Evolutionary conservation across 2,113 vertebrate species (phyloP).

Genomic region (Spea bombifrons): DNA sequence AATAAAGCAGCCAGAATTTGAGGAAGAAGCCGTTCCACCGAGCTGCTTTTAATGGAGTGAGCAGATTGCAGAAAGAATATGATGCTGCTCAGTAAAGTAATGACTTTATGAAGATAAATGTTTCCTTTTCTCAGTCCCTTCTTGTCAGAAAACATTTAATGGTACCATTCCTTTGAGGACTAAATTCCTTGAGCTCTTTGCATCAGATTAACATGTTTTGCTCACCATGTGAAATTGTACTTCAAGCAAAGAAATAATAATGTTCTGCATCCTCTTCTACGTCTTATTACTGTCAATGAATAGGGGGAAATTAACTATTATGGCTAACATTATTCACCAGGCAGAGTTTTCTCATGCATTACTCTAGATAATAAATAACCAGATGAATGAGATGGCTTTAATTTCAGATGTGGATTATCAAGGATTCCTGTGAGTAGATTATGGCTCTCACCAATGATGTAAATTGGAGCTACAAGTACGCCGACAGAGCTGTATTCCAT

Average conservation of each 20-base stretch:
- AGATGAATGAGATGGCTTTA: slow-evolving; percentile 75
- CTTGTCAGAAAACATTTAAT: slow-evolving; percentile 82
- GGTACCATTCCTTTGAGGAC: slow-evolving; percentile 74
- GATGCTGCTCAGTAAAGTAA: slow-evolving; percentile 77
- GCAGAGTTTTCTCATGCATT: slow-evolving; percentile 78
- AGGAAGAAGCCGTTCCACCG: slow-evolving; percentile 65
- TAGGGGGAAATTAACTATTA: slow-evolving; percentile 80
- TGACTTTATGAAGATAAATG: slow-evolving; percentile 84
- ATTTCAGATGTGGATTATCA: slow-evolving; percentile 73
- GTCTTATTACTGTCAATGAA: slow-evolving; percentile 80
- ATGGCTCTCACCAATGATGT: slow-evolving; percentile 54
- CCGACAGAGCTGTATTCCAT: slow-evolving; percentile 44
- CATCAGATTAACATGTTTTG: slow-evolving; percentile 76
- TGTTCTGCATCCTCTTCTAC: slow-evolving; percentile 74
- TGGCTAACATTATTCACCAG: slow-evolving; percentile 73
- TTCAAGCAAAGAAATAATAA: slow-evolving; percentile 79
- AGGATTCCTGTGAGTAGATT: slow-evolving; percentile 60
- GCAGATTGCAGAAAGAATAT: slow-evolving; percentile 72
- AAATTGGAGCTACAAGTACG: slow-evolving; percentile 53
- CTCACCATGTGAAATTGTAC: slow-evolving; percentile 75
- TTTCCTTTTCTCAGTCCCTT: slow-evolving; percentile 75
- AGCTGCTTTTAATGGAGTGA: slow-evolving; percentile 75
- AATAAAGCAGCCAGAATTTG: slow-evolving; percentile 56
- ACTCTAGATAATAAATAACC: slow-evolving; percentile 74
- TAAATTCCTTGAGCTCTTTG: slow-evolving; percentile 75